Evolutionary conservation across 2,797 vertebrate genomes (phyloP).

Genomic region (Acestrorhynchus altus): DNA sequence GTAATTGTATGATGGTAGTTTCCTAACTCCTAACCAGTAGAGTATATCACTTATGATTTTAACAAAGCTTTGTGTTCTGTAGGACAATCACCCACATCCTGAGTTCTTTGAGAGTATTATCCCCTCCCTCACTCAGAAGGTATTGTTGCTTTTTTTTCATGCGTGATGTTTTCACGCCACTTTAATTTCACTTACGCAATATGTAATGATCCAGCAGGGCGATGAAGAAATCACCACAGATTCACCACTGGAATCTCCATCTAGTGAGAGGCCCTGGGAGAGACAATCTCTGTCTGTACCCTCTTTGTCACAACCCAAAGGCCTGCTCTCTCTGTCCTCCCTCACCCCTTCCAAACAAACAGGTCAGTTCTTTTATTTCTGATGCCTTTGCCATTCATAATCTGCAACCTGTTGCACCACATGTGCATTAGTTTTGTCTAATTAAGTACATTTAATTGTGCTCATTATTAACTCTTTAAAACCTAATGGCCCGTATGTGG

Average conservation of each 20-base stretch:
- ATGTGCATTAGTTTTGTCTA: no score
- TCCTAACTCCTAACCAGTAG: no score
- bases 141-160: slow-evolving; percentile 37
- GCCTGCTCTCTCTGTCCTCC: slow-evolving; percentile 57
- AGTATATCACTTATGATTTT: not conserved
- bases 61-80: slow-evolving; percentile 20
- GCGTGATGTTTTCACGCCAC: not conserved
- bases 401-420: not conserved
- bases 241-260: slow-evolving; percentile 31
- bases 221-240: slow-evolving; percentile 30
- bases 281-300: slow-evolving; percentile 26
- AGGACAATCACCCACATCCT: slow-evolving; percentile 77
- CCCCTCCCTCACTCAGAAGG: slow-evolving; percentile 74
- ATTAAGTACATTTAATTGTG: no score
- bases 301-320: slow-evolving; percentile 40
- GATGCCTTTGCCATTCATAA: not conserved
- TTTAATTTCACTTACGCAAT: not conserved
- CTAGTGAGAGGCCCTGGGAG: slow-evolving; percentile 48
- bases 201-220: slow-evolving; percentile 37
- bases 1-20: no score
- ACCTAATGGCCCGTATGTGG: no score
- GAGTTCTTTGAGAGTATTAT: slow-evolving; percentile 80
- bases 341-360: slow-evolving; percentile 64
- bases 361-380: slow-evolving; percentile 61
- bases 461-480: no score